Evolutionary conservation across 2,113 vertebrate genomes (phyloP).

Genomic region (Scomber scombrus): DNA sequence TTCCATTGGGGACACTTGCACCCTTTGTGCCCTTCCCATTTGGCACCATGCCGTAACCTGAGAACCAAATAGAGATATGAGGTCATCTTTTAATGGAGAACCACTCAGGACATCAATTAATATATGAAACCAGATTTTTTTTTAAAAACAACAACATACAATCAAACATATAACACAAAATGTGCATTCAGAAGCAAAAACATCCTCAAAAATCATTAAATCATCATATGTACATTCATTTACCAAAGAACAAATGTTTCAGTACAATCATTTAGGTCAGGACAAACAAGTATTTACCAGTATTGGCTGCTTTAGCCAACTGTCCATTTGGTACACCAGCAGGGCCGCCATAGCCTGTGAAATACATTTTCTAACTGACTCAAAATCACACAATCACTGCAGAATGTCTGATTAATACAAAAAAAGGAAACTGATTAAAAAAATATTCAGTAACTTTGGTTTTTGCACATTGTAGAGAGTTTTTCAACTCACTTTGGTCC

Average conservation of each 20-base stretch:
- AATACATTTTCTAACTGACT: background rate
- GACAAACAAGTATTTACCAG: conserved; percentile 55
- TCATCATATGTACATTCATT: background rate
- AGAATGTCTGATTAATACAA: background rate
- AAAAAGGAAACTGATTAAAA: background rate
- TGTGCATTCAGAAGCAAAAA: background rate
- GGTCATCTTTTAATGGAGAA: background rate
- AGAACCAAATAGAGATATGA: conserved; percentile 40
- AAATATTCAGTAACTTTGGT: background rate
- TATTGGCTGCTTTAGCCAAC: conserved; percentile 55
- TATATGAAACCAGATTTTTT: background rate
- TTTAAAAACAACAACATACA: background rate
- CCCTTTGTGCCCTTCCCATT: conserved; percentile 55
- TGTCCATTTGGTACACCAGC: conserved; percentile 55
- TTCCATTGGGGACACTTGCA: conserved; percentile 33
- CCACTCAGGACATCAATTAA: background rate
- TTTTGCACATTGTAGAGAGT: background rate
- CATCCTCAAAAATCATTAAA: too few species aligned
- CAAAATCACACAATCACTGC: background rate
- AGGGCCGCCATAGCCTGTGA: conserved; percentile 65
- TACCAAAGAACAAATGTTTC: background rate
- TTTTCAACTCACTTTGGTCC: background rate
- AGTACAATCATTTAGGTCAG: background rate
- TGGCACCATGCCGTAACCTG: conserved; percentile 68
- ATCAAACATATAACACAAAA: background rate